Percentiles rank a stretch among this genome's conserved stretches.
These are phyloP conservation scores for Polylopha cassiicola DNA, from an alignment of 2,888 invertebrate genomes.

Conservation along the genomic window DNA sequence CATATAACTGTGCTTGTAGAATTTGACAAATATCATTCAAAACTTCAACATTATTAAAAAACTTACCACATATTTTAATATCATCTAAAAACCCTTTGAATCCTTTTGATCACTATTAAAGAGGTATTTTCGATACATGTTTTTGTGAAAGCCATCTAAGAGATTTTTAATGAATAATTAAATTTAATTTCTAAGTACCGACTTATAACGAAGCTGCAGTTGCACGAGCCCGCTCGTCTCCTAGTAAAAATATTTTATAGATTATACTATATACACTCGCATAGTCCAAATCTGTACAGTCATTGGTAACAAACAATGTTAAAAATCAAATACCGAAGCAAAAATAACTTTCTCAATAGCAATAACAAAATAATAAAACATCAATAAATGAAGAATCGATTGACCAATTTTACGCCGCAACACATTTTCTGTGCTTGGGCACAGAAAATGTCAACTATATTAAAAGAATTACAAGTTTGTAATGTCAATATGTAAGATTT, in stretches of 20 bases:
- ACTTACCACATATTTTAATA: slow-evolving; percentile 64
- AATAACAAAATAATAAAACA: slow-evolving; percentile 44
- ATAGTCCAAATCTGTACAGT: slow-evolving; percentile 43
- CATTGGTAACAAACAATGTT: slow-evolving; percentile 56
- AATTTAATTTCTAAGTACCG: slow-evolving; percentile 44
- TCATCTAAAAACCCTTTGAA: slow-evolving; percentile 69
- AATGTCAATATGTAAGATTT: slow-evolving; percentile 11
- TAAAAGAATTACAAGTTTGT: slow-evolving; percentile 9
- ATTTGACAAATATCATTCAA: slow-evolving; percentile 62
- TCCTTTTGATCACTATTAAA: slow-evolving; percentile 71
- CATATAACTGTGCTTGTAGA: slow-evolving; percentile 56
- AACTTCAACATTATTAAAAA: slow-evolving; percentile 69
- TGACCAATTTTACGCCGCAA: no score
- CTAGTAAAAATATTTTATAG: slow-evolving; percentile 38
- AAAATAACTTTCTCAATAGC: slow-evolving; percentile 45
- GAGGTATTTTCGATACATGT: slow-evolving; percentile 71
- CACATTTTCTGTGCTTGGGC: no score
- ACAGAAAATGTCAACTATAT: no score
- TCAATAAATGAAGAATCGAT: slow-evolving; percentile 21
- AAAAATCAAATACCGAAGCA: slow-evolving; percentile 45
- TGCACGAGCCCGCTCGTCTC: slow-evolving; percentile 16
- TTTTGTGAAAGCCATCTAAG: slow-evolving; percentile 49
- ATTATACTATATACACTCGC: slow-evolving; percentile 64
- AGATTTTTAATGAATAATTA: slow-evolving; percentile 38
- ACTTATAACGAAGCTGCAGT: slow-evolving; percentile 17